Base-by-base conservation (phyloP, 1,140 invertebrate genomes). In the Monomorium pharaonis region DNA sequence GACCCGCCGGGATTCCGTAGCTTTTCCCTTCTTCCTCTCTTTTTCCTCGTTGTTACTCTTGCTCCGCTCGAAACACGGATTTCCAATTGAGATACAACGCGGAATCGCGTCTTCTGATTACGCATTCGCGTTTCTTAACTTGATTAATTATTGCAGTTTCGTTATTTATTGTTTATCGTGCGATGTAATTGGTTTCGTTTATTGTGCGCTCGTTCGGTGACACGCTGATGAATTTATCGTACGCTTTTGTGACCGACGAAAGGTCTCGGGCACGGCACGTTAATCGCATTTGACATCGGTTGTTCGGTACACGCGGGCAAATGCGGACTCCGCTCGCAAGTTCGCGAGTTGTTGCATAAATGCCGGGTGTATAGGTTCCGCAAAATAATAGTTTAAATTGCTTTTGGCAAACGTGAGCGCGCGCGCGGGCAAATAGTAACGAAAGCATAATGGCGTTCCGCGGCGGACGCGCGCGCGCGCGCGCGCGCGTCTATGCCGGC, bases 361-460 rank as follows among this genome's bases (percentile, higher is more conserved):
- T 49, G 54, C n/a, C 30, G 7, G 44, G 10, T 49, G 42, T 54
- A 44, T 54, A 44, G 37, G 24, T 47, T 60, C 30, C 27, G 67
- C 42, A 74, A 83, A 83, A 83, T 83, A 83, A 83, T 74, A 83
- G 78, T 83, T 83, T 83, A 83, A 83, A 83, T 83, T 83, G 78
- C 78, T 83, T 83, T 83, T 44, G 78, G 78, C 51, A 37, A 21
- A 2, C 24, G 21, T 16, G 49, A 16, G 49, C 54, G 63, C 30
- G 63, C 16, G 33, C 21, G 21, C 62, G 21, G 33, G 62, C 67
- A 47, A 74, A 83, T 83, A 83, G 67, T 74, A 83, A 83, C 65
- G 37, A 83, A 74, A 3, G 51, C 42, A 83, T 83, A 83, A 83
- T 74, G 44, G 67, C 67, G 78, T 83, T 83, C n/a, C 67, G 27